Percentiles rank a stretch among this genome's conserved stretches.
phyloP scores from a whole-genome alignment of 1,140 invertebrate species.

The Drosophila santomea region DNA sequence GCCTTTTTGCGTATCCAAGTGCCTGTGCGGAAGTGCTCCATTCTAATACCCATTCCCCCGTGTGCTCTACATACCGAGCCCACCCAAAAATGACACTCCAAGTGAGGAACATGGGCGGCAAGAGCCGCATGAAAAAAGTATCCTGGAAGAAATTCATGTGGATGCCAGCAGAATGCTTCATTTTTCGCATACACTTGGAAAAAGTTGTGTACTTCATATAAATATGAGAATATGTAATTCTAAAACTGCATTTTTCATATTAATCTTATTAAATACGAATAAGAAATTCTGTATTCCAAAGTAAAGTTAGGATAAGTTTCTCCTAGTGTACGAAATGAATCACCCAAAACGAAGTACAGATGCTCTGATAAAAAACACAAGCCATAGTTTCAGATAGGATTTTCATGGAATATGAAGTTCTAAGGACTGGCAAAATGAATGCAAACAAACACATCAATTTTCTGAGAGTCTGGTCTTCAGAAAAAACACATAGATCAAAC shows the following conservation, averaged over 20 bases:
- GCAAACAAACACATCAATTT: conserved; percentile 9
- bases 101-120: conserved; percentile 44
- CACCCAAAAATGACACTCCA: conserved; percentile 59
- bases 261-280: background rate
- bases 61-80: background rate
- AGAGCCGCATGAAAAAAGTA: conserved; percentile 50
- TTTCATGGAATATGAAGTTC: background rate
- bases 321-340: too few relatives aligned
- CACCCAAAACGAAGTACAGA: background rate
- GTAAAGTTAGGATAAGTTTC: background rate
- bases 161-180: conserved; percentile 28
- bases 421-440: background rate
- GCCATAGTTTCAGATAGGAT: background rate
- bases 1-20: conserved; percentile 79
- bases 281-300: too few relatives aligned
- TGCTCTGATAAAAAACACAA: background rate
- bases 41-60: conserved; percentile 6
- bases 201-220: background rate
- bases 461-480: background rate
- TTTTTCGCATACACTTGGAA: background rate
- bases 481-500: conserved; percentile 24
- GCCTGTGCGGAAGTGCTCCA: conserved; percentile 68
- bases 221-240: background rate
- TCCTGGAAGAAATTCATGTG: conserved; percentile 58
- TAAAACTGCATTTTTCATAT: background rate